These are phyloP conservation scores for Eucera pruinosa DNA, from an alignment of 2,888 invertebrate species.

Conservation along the genomic window DNA sequence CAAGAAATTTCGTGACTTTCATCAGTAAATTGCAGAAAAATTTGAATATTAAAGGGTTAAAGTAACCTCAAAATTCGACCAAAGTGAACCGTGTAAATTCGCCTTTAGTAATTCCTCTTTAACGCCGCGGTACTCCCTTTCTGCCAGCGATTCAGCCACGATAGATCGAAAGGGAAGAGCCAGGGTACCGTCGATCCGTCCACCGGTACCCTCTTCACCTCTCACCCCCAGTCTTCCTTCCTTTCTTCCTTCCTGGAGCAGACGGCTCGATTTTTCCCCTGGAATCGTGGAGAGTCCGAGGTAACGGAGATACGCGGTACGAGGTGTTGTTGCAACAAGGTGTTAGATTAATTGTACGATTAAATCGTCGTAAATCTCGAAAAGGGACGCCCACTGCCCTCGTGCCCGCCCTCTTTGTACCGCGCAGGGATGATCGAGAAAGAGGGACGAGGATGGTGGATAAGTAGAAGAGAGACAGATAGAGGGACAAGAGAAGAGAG, in stretches of 20 bases:
- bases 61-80: no score
- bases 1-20: no score
- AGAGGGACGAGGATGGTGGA: neutral
- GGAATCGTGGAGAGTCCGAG: slow-evolving; percentile 45
- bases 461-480: slow-evolving; percentile 5
- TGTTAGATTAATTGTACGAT: slow-evolving; percentile 84
- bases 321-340: slow-evolving; percentile 84
- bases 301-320: slow-evolving; percentile 61
- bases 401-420: slow-evolving; percentile 57
- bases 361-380: slow-evolving; percentile 83
- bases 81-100: no score
- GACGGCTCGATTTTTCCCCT: slow-evolving; percentile 8
- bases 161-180: slow-evolving; percentile 62
- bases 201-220: slow-evolving; percentile 29
- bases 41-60: no score
- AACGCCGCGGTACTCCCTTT: slow-evolving; percentile 64
- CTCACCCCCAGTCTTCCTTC: slow-evolving; percentile 27
- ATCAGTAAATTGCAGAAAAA: no score
- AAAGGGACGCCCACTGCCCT: slow-evolving; percentile 70
- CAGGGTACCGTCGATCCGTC: slow-evolving; percentile 39
- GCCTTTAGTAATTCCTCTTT: slow-evolving; percentile 71
- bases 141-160: slow-evolving; percentile 63
- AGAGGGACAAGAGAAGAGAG: slow-evolving; percentile 27
- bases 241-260: slow-evolving; percentile 40
- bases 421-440: slow-evolving; percentile 49